A percentile compares a stretch with the other conserved stretches of the same genome.
Evolutionary conservation across 2,888 invertebrate species (phyloP).

Genomic region (Unio pictorum): DNA sequence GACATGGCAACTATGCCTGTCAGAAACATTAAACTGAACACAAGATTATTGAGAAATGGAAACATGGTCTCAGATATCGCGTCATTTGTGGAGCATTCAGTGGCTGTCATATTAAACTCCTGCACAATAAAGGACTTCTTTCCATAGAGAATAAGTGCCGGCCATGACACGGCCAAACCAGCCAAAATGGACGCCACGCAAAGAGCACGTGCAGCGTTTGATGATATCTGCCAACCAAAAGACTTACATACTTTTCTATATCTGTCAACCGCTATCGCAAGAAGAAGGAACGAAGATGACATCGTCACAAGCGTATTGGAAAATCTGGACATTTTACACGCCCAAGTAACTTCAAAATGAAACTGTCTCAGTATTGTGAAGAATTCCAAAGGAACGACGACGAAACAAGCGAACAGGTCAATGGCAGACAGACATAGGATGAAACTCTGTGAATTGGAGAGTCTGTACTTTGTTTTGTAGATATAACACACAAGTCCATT

Average conservation of each 20-base stretch:
- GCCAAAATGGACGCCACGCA: conserved; percentile 23
- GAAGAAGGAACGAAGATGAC: conserved; percentile 26
- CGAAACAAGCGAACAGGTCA: conserved; percentile 36
- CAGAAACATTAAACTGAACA: conserved; percentile 26
- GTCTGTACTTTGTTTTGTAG: conserved; percentile 31
- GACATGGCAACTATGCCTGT: conserved; percentile 22
- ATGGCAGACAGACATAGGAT: conserved; percentile 34
- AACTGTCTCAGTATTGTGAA: conserved; percentile 31
- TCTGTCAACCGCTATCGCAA: conserved; percentile 44
- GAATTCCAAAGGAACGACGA: conserved; percentile 41
- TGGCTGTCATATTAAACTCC: conserved; percentile 27
- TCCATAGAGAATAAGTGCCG: conserved; percentile 36
- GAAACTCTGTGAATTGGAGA: conserved; percentile 39
- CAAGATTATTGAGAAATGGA: conserved; percentile 30
- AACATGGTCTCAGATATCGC: conserved; percentile 26
- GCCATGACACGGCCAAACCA: conserved; percentile 25
- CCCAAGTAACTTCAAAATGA: conserved; percentile 25
- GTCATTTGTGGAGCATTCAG: conserved; percentile 49
- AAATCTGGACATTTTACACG: conserved; percentile 35
- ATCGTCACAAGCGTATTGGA: conserved; percentile 33
- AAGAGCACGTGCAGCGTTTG: conserved; percentile 30
- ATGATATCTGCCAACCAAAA: conserved; percentile 41
- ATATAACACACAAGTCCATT: conserved; percentile 40
- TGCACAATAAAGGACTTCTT: conserved; percentile 26
- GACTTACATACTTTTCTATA: conserved; percentile 53